phyloP scores from a whole-genome alignment of 1,140 invertebrate genomes.

The Coelopa frigida region DNA sequence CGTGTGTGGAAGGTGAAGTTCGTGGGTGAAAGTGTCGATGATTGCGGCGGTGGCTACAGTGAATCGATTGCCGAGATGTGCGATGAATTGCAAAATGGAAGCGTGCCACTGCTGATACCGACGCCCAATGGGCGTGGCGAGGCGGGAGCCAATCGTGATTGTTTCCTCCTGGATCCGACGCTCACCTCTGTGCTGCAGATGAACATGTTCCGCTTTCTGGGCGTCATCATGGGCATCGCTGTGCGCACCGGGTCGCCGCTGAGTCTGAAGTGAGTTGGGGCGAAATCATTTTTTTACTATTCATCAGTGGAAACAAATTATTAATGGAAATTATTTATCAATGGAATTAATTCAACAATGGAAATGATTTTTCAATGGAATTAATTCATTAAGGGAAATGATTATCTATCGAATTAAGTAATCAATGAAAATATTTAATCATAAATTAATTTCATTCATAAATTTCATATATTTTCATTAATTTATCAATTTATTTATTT shows the following conservation, averaged over 20 bases:
- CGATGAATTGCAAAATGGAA: slow-evolving; percentile 91
- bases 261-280: slow-evolving; percentile 67
- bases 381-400: no score
- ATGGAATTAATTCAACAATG: neutral
- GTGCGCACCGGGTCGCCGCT: slow-evolving; percentile 91
- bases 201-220: slow-evolving; percentile 88
- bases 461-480: no score
- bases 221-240: slow-evolving; percentile 91
- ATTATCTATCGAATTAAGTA: neutral
- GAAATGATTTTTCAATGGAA: no score
- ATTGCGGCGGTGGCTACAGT: slow-evolving; percentile 95
- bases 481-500: no score
- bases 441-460: neutral
- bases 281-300: no score
- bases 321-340: neutral
- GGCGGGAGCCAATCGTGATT: slow-evolving; percentile 88
- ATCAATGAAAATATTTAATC: neutral
- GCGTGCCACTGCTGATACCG: slow-evolving; percentile 77
- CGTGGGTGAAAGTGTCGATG: slow-evolving; percentile 94
- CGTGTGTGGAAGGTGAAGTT: slow-evolving; percentile 98
- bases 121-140: slow-evolving; percentile 95
- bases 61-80: slow-evolving; percentile 98
- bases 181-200: slow-evolving; percentile 71
- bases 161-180: slow-evolving; percentile 82
- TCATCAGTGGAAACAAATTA: no score